Conservation (phyloP, 2,888 invertebrate genomes). For the Mechanitis messenoides region DNA sequence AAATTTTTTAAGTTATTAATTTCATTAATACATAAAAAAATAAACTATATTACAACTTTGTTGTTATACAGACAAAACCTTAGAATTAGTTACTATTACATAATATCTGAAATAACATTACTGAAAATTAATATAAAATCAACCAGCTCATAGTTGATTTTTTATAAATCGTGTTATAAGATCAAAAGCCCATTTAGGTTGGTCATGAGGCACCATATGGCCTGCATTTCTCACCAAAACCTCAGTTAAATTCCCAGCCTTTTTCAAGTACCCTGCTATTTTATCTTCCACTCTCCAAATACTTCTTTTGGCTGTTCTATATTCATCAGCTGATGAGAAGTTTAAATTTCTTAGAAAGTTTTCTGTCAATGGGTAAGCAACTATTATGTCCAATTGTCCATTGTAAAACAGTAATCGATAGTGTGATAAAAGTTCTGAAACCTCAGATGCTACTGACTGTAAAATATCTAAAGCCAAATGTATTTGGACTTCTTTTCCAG, state of each 20-base stretch:
- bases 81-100: no score
- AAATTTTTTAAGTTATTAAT: no score
- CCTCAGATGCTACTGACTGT: constrained; percentile 71
- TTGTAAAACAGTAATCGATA: constrained; percentile 79
- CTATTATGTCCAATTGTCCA: constrained; percentile 81
- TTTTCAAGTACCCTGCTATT: constrained; percentile 85
- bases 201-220: constrained; percentile 81
- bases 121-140: no score
- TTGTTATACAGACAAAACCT: no score
- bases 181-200: constrained; percentile 76
- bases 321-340: constrained; percentile 79
- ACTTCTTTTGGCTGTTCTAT: constrained; percentile 76
- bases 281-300: constrained; percentile 81
- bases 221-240: constrained; percentile 85
- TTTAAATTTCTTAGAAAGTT: constrained; percentile 81
- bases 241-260: constrained; percentile 82
- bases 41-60: no score
- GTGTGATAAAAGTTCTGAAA: constrained; percentile 62
- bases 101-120: no score
- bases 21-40: no score
- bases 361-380: constrained; percentile 76
- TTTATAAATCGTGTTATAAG: constrained; percentile 74
- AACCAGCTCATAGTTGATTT: constrained; percentile 38
- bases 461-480: constrained; percentile 75
- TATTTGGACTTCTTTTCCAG: constrained; percentile 65